Base-by-base conservation (phyloP, 2,113 vertebrate species). In the Eonycteris spelaea region DNA sequence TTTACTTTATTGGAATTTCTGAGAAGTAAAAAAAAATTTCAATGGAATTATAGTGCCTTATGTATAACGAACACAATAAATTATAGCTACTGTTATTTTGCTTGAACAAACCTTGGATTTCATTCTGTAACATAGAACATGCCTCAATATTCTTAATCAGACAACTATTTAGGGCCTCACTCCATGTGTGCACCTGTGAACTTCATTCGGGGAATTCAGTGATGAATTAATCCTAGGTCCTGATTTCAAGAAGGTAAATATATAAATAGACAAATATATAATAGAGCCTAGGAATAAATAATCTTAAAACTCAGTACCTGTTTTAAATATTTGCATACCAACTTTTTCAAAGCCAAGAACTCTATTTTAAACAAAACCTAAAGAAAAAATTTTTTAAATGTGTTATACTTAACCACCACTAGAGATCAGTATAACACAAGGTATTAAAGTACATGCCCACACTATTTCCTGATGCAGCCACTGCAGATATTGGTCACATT, bases 361-460 rank as follows among this genome's bases (percentile, higher is more conserved):
- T 78, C 21, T 57, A 26, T 51, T 95, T 95, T 61, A 67, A 70
- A 45, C 40, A 74, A 78, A 78, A 93, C 71, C 33, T 55, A 57
- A 55, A 40, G 40, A 40, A 40, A 86, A 86, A 80, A 26, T 43
- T 88, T 94, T 96, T 10, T 87, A 26, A 70, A 16, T 89, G 71
- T 94, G 45, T 80, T 95, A 73, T 78, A 82, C 88, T 40, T 53
- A 73, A 0, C 0, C 28, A 70, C 97, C 97, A 97, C 96, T 95
- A 99, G 98, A 98, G 98, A 90, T 96, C 98, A 98, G 96, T 97
- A 91, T 98, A 95, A 94, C 95, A 98, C 86, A 98, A 99, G 97
- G 94, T 97, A 98, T 98, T 98, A 71, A 57, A 63, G 38, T 9
- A 80, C 15, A 80, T 87, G 22, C 0, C 13, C 21, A n/a, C 1